Conservation (phyloP, 2,888 invertebrate genomes). For the Phaedon cochleariae region DNA sequence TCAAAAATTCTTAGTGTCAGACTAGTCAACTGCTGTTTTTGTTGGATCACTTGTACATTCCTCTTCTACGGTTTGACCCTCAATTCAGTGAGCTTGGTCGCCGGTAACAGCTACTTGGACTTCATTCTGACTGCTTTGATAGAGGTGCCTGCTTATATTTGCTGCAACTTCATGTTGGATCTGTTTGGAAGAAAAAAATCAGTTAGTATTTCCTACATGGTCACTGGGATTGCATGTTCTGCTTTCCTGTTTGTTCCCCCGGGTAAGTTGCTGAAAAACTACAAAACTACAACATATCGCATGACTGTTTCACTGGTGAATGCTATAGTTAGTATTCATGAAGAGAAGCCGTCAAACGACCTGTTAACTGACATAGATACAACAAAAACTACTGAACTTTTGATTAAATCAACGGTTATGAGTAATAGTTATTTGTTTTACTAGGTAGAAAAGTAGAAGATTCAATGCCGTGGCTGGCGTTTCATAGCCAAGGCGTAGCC, state of each 20-base stretch:
- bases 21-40: slow-evolving; percentile 74
- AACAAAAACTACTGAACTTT: too few species aligned
- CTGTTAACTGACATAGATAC: too few species aligned
- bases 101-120: slow-evolving; percentile 79
- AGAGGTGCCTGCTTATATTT: slow-evolving; percentile 78
- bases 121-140: slow-evolving; percentile 74
- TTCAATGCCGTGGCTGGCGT: too few species aligned
- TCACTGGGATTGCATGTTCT: slow-evolving; percentile 70
- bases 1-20: slow-evolving; percentile 63
- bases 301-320: too few species aligned
- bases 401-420: too few species aligned
- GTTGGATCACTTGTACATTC: slow-evolving; percentile 82
- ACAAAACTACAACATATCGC: too few species aligned
- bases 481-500: too few species aligned
- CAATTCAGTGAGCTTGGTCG: slow-evolving; percentile 78
- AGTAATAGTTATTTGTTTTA: too few species aligned
- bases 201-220: slow-evolving; percentile 68
- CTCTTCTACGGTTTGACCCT: slow-evolving; percentile 84
- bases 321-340: too few species aligned
- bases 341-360: too few species aligned
- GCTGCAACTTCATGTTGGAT: slow-evolving; percentile 71
- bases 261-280: slow-evolving; percentile 63
- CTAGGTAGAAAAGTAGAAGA: too few species aligned
- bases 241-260: slow-evolving; percentile 67
- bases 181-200: slow-evolving; percentile 71